Evolutionary conservation across 2,888 invertebrate species (phyloP), one percentile per base, ranked within the genome.

Genomic region (Erpobdella octoculata): DNA sequence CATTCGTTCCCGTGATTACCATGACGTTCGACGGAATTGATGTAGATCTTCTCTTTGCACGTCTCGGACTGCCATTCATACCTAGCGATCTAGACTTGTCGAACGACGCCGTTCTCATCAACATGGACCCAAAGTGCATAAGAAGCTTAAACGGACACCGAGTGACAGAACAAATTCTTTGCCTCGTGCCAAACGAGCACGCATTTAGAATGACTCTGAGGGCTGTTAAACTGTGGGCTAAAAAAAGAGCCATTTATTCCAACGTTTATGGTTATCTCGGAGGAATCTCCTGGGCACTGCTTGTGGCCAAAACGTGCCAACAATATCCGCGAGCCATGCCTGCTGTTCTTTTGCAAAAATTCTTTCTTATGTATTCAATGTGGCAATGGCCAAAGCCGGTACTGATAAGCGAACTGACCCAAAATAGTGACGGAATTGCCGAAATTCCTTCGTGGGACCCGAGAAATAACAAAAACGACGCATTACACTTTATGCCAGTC

Each of bases 221-320:
- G 75, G 90, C 95, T 53, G 94, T 98, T 78, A 98, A 98, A 84
- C 86, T 98, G 48, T 98, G 97, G 97, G 97, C 97, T 0, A 97
- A 96, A 87, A 89, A 94, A 94, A 85, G 92, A 91, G 95, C 97
- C 70, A 93, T 99, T 77, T 98, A 99, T 86, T 97, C 96, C 67
- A 99, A 99, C 86, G 92, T 91, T 0, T 86, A 99, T 78, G 98
- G 98, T 59, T 98, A 95, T 84, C 88, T 98, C 69, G 96, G 96
- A 59, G 98, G 98, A 74, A 96, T 98, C 12, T 94, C 96, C 0
- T 98, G 98, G 98, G 98, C 98, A 1, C 98, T 99, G 93, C 85
- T 99, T 71, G 97, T 97, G 0, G 98, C 98, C 0, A 87, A 97
- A 75, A 95, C 95, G 0, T 98, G 97, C 83, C 98, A 99, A 83